phyloP scores from a whole-genome alignment of 2,888 invertebrate species.

The Myathropa florea region DNA sequence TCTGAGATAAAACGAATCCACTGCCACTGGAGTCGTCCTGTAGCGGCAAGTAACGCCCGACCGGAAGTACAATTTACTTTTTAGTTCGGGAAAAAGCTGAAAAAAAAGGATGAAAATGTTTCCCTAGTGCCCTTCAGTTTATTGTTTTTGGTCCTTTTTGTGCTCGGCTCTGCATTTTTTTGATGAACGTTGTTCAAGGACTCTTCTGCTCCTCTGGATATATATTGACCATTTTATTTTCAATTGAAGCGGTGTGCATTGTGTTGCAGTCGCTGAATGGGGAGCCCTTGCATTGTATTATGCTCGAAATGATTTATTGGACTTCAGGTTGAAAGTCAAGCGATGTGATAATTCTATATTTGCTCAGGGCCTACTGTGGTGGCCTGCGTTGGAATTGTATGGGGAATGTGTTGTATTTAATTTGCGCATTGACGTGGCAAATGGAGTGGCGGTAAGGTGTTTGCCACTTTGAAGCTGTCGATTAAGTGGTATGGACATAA shows the following conservation, averaged over 20 bases:
- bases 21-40: slow-evolving; percentile 38
- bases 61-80: slow-evolving; percentile 69
- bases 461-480: background rate
- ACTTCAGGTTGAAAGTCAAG: slow-evolving; percentile 64
- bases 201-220: slow-evolving; percentile 41
- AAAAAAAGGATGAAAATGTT: slow-evolving; percentile 40
- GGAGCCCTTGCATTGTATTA: slow-evolving; percentile 56
- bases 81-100: slow-evolving; percentile 32
- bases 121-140: slow-evolving; percentile 66
- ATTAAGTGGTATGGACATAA: background rate
- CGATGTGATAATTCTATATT: slow-evolving; percentile 59
- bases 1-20: slow-evolving; percentile 67
- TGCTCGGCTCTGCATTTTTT: slow-evolving; percentile 4
- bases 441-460: background rate
- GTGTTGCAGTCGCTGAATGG: slow-evolving; percentile 46
- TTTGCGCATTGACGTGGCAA: background rate
- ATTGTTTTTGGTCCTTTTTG: slow-evolving; percentile 48
- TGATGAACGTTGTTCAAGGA: slow-evolving; percentile 64
- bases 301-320: slow-evolving; percentile 62
- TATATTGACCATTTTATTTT: slow-evolving; percentile 70
- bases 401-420: background rate
- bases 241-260: slow-evolving; percentile 63
- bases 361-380: background rate
- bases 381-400: background rate
- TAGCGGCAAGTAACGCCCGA: slow-evolving; percentile 53